Conservation (phyloP, 1,140 invertebrate genomes). For the Tetranychus cinnabarinus region DNA sequence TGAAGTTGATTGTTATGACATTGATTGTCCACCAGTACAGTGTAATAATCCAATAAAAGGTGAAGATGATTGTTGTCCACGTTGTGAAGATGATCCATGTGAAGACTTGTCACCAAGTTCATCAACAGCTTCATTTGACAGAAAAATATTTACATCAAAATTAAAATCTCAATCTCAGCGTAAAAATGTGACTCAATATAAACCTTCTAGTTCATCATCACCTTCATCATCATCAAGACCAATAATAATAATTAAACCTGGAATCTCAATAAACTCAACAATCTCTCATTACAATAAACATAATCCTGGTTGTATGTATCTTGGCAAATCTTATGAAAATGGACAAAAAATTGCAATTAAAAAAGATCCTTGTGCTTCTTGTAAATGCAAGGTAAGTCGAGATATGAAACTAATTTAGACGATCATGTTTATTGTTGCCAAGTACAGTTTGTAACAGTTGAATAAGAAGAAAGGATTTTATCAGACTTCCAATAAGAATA, state of each 20-base stretch:
- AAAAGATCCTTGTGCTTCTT: conserved; percentile 41
- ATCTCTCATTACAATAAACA: background rate
- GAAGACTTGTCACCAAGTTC: background rate
- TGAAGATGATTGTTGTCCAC: conserved; percentile 39
- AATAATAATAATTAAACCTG: background rate
- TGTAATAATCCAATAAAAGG: conserved; percentile 38
- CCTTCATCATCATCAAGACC: conserved; percentile 4
- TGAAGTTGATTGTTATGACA: conserved; percentile 65
- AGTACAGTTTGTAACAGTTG: background rate
- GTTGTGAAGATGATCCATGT: conserved; percentile 36
- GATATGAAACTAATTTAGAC: too few species aligned
- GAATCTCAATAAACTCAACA: background rate
- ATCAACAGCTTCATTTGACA: too few species aligned
- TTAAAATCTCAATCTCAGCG: too few species aligned
- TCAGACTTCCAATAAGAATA: background rate
- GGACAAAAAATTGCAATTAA: conserved; percentile 27
- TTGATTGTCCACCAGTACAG: conserved; percentile 46
- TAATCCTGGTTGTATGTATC: conserved; percentile 19
- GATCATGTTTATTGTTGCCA: too few species aligned
- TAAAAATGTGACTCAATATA: background rate
- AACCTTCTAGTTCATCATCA: background rate
- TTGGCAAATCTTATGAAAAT: conserved; percentile 31
- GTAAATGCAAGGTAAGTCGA: conserved; percentile 45
- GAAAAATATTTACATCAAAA: too few species aligned
- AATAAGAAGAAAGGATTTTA: background rate